Evolutionary conservation across 2,888 invertebrate genomes (phyloP).

Genomic region (Beris chalybata): DNA sequence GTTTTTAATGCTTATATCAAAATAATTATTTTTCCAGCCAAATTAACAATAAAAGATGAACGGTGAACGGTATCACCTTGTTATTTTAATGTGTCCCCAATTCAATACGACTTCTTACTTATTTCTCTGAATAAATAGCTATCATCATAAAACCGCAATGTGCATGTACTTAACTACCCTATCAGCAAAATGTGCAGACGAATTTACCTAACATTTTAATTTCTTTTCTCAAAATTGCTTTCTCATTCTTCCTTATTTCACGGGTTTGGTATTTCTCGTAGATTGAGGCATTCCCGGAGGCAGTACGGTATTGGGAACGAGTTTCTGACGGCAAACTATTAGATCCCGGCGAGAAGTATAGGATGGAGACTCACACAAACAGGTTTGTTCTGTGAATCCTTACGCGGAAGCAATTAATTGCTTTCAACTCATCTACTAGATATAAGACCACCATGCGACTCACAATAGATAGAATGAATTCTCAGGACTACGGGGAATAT

Average conservation of each 20-base stretch:
- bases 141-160: no score
- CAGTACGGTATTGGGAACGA: conserved; percentile 83
- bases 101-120: no score
- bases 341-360: conserved; percentile 67
- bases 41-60: no score
- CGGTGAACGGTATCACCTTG: no score
- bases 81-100: no score
- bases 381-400: conserved; percentile 53
- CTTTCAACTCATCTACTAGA: conserved; percentile 40
- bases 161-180: neutral
- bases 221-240: conserved; percentile 16
- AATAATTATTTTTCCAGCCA: no score
- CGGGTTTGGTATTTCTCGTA: conserved; percentile 41
- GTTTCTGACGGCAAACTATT: conserved; percentile 71
- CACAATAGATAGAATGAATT: conserved; percentile 70
- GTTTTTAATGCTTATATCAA: no score
- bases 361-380: conserved; percentile 61
- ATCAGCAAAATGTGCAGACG: neutral
- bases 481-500: conserved; percentile 74
- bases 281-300: conserved; percentile 86
- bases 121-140: no score
- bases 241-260: neutral
- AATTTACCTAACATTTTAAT: conserved; percentile 17
- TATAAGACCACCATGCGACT: conserved; percentile 76
- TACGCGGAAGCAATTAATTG: neutral